Conservation (phyloP, 2,888 invertebrate species). For the Dyspetes luteomarginatus region DNA sequence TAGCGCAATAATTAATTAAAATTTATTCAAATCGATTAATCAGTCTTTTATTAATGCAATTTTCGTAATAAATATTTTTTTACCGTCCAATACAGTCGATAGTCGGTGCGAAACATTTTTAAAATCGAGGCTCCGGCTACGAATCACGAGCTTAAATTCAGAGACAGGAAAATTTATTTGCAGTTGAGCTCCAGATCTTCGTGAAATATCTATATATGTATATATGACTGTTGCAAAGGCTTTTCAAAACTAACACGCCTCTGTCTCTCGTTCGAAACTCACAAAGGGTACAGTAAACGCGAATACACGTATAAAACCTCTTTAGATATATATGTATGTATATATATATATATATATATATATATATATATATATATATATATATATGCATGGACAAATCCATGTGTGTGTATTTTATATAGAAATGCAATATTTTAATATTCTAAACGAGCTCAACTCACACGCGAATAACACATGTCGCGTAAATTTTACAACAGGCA, state of each 20-base stretch:
- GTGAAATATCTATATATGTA: conserved; percentile 1
- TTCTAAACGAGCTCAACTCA: conserved; percentile 2
- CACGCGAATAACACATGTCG: conserved; percentile 55
- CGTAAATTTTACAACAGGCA: conserved; percentile 28
- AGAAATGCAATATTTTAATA: conserved; percentile 13
- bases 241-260: conserved; percentile 25
- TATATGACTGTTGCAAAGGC: conserved; percentile 10
- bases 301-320: no score
- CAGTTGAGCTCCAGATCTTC: conserved; percentile 53
- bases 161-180: conserved; percentile 48
- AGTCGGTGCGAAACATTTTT: not conserved
- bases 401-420: no score
- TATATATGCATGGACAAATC: not conserved
- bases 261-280: conserved; percentile 5
- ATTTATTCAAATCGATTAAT: no score
- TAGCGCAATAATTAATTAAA: no score
- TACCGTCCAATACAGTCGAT: not conserved
- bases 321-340: no score
- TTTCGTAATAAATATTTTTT: no score
- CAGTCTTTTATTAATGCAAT: no score
- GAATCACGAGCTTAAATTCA: conserved; percentile 24
- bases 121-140: not conserved
- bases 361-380: not conserved
- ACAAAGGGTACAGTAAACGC: no score
- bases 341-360: no score